These are phyloP conservation scores for Pachycephala philippinensis DNA, from an alignment of 2,113 vertebrate genomes.

Conservation along the genomic window DNA sequence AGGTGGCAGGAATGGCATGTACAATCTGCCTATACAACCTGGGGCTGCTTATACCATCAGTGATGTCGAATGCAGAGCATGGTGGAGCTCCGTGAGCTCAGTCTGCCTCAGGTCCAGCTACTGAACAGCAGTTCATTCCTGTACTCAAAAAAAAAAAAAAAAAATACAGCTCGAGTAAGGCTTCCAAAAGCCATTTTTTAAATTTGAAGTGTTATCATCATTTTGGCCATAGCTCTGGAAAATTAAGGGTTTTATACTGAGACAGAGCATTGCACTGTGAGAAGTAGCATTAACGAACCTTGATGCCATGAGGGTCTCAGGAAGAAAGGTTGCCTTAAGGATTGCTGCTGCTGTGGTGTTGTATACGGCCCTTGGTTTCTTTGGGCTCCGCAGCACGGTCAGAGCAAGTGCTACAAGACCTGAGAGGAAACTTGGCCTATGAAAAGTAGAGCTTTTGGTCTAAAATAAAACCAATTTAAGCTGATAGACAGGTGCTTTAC, in stretches of 20 bases:
- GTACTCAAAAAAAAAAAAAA: background rate
- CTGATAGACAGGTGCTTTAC: background rate
- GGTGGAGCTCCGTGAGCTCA: background rate
- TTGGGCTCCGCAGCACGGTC: background rate
- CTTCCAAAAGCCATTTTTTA: background rate
- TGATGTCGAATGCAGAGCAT: accelerated
- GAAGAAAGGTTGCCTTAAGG: background rate
- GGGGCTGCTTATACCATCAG: background rate
- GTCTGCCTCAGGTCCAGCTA: accelerated
- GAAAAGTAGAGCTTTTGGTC: background rate
- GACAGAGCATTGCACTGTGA: background rate
- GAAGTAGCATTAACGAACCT: background rate
- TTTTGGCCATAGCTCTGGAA: background rate
- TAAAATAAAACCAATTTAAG: background rate
- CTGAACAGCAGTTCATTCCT: background rate
- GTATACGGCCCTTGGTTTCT: background rate
- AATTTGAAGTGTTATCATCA: background rate
- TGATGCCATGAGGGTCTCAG: background rate
- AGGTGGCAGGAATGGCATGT: background rate
- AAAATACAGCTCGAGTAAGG: background rate
- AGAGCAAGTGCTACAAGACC: accelerated
- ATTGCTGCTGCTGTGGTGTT: background rate
- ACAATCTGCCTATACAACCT: background rate
- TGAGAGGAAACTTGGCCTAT: background rate
- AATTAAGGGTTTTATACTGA: background rate